phyloP scores from a whole-genome alignment of 2,888 invertebrate genomes.

The Metallyticus violacea region DNA sequence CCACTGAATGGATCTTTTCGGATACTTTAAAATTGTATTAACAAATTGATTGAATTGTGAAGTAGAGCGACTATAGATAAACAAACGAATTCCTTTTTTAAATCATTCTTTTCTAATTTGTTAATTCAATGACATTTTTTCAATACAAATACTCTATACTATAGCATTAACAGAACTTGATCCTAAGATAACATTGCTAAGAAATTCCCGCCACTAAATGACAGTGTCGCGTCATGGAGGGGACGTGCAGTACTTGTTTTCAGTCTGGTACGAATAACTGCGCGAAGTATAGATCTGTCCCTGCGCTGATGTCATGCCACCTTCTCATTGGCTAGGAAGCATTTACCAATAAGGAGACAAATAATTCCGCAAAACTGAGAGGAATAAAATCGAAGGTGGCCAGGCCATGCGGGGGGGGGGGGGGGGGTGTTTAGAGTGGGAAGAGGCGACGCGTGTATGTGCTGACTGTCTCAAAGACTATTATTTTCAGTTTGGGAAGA shows the following conservation, averaged over 20 bases:
- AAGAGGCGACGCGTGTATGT: not conserved
- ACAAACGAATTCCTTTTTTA: too few species aligned
- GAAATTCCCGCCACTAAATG: not conserved
- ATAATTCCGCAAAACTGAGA: not conserved
- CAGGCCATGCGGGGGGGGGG: not conserved
- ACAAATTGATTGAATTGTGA: too few species aligned
- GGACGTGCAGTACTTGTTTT: not conserved
- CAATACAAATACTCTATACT: too few species aligned
- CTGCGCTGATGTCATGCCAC: not conserved
- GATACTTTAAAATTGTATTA: too few species aligned
- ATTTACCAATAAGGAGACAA: not conserved
- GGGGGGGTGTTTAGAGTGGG: not conserved
- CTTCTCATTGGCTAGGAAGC: not conserved
- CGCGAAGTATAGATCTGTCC: not conserved
- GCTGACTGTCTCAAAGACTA: not conserved
- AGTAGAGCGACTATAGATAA: too few species aligned
- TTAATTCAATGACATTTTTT: too few species aligned
- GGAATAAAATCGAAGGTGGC: not conserved
- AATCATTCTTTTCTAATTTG: too few species aligned
- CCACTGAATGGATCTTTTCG: too few species aligned
- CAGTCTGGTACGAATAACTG: not conserved
- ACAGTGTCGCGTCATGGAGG: not conserved
- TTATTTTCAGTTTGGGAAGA: not conserved
- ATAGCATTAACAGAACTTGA: too few species aligned
- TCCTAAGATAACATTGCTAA: too few species aligned